A percentile compares a stretch with the other conserved stretches of the same genome.
Conservation (phyloP, 2,888 invertebrate species). For the Melanostoma scalare region DNA sequence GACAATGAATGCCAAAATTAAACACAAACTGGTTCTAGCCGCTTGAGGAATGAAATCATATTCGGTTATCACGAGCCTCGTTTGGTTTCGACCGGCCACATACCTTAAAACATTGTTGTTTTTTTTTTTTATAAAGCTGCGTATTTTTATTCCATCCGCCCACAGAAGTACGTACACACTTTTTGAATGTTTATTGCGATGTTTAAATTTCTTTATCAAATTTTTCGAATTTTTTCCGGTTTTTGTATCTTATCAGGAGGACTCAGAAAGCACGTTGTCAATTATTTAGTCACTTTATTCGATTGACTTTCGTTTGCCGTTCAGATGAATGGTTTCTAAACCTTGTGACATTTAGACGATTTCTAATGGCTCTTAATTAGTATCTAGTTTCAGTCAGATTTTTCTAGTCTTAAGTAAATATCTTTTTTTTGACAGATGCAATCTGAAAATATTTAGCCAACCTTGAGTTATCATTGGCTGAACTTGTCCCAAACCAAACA, state of each 20-base stretch:
- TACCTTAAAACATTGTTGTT: neutral
- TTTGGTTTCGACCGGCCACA: conserved; percentile 12
- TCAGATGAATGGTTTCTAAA: neutral
- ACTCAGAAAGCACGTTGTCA: conserved; percentile 18
- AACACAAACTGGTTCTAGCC: conserved; percentile 35
- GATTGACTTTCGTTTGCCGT: conserved; percentile 2
- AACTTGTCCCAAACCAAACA: conserved; percentile 1
- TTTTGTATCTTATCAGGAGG: conserved; percentile 15
- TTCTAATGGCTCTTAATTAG: neutral
- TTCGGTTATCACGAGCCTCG: neutral
- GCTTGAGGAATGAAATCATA: conserved; percentile 35
- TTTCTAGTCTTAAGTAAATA: neutral
- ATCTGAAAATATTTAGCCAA: conserved; percentile 15
- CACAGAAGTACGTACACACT: conserved; percentile 19
- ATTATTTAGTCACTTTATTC: conserved; percentile 3
- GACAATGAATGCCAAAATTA: neutral
- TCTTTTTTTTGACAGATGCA: neutral
- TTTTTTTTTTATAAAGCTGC: conserved; percentile 11
- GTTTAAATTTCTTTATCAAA: conserved; percentile 1
- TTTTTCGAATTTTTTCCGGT: conserved; percentile 11
- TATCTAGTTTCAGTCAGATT: conserved; percentile 2
- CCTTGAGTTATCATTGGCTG: conserved; percentile 43
- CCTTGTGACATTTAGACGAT: conserved; percentile 13
- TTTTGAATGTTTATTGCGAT: conserved; percentile 33
- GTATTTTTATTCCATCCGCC: conserved; percentile 18